Conservation (phyloP, 1,140 invertebrate species). For the Trichonephila clavata region DNA sequence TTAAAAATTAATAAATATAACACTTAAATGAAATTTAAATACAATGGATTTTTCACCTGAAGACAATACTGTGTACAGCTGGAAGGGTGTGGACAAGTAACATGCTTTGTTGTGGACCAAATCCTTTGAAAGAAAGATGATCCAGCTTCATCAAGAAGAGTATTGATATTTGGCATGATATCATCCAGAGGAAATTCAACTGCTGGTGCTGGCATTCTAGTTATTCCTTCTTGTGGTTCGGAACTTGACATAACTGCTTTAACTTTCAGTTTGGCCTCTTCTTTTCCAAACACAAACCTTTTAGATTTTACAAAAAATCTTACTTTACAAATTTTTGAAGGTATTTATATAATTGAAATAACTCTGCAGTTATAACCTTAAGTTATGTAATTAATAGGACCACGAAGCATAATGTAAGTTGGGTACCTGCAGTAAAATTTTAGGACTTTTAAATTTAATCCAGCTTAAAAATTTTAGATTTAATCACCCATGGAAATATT, state of each 20-base stretch:
- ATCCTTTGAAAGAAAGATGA: conserved; percentile 46
- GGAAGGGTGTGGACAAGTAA: conserved; percentile 59
- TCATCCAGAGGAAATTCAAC: background rate
- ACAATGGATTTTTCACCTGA: conserved; percentile 1
- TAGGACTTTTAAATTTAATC: no score
- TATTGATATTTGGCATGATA: conserved; percentile 24
- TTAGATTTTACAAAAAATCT: background rate
- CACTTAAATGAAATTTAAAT: no score
- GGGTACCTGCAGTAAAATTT: background rate
- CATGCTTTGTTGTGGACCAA: conserved; percentile 45
- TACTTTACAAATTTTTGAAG: no score
- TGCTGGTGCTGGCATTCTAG: background rate
- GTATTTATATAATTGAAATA: no score
- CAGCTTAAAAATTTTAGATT: no score
- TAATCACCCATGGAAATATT: no score
- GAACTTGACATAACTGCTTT: background rate
- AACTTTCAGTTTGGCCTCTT: conserved; percentile 63
- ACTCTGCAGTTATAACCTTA: no score
- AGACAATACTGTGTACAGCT: conserved; percentile 65
- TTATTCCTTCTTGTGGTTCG: background rate
- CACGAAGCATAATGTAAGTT: no score
- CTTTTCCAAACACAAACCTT: conserved; percentile 71
- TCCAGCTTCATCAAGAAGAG: conserved; percentile 44
- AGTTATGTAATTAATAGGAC: no score
- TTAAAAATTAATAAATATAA: no score